Evolutionary conservation across 92 coral and sea anemone species (phyloP).

Genomic region (Palythoa grandiflora): DNA sequence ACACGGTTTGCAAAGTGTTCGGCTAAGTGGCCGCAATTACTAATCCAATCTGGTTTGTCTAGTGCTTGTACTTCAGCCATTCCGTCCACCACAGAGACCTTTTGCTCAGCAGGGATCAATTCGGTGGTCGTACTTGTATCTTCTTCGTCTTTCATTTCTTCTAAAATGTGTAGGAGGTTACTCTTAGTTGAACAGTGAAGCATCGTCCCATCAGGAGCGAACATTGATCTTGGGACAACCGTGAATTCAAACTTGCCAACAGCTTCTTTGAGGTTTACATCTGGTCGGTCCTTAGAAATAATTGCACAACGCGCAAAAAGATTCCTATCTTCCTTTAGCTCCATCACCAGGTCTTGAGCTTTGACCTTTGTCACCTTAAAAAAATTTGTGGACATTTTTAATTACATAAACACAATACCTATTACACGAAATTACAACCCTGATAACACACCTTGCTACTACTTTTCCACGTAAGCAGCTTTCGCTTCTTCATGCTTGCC

Average conservation of each 20-base stretch:
- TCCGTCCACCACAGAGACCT: too few relatives aligned
- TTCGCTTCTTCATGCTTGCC: too few relatives aligned
- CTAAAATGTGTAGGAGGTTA: conserved; percentile 18
- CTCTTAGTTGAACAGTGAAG: conserved; percentile 25
- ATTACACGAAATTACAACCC: too few relatives aligned
- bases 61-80: conserved; percentile 7
- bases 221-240: conserved; percentile 24
- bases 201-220: conserved; percentile 32
- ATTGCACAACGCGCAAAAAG: conserved; percentile 26
- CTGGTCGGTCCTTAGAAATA: conserved; percentile 14
- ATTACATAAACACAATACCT: too few relatives aligned
- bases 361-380: too few relatives aligned
- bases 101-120: too few relatives aligned
- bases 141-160: background rate
- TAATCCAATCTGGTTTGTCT: conserved; percentile 50
- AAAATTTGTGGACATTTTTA: too few relatives aligned
- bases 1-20: conserved; percentile 14
- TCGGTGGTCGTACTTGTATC: too few relatives aligned
- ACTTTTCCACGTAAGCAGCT: too few relatives aligned
- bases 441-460: too few relatives aligned
- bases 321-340: conserved; percentile 30
- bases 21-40: conserved; percentile 27
- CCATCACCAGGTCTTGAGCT: background rate
- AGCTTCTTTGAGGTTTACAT: conserved; percentile 28
- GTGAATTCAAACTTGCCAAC: conserved; percentile 25